Evolutionary conservation across 2,797 vertebrate species (phyloP), one percentile per base, ranked within the genome.

Genomic region (Phoeniculus purpureus): DNA sequence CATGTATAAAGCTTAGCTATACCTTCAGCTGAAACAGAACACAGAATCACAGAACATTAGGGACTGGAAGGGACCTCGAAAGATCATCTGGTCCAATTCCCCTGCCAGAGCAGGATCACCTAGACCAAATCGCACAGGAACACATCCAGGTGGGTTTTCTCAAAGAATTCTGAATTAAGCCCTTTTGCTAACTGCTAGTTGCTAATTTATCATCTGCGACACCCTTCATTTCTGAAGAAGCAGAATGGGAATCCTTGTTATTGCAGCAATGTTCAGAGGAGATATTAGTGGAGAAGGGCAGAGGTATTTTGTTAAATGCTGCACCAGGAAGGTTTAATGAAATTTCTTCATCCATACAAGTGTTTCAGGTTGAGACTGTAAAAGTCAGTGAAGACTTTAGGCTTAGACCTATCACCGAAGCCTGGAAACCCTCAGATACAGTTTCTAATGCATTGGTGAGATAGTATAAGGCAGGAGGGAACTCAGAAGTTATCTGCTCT

Each of bases 381-480:
- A 13, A 78, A 85, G 20, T 62, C 48, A 78, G 22, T 51, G 66
- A 75, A 7, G 23, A 55, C 32, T 37, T 37, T 16, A 43, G 43
- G 40, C 75, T 94, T 68, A 94, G 40, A 29, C 40, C 29, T 68
- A 18, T 75, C 68, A 90, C 34, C 51, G 68, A 37, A 40, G 18
- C 19, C 79, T 93, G 62, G 34, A 77, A 86, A 62, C 10, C 25
- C 40, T 91, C 34, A 50, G 81, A 74, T 68, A 71, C 51, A 31
- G 27, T 87, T 91, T 70, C 75, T 93, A 91, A 77, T 23, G 67
- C 43, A 58, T 50, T 77, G 50, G 32, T 91, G 77, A 91, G 82
- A 79, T 59, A 92, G 29, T n/a, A 37, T 72, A 92, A 85, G 34
- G 26, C 52, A 85, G 45, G 17, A 68, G 15, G 20, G 48, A 75